Base-by-base conservation (phyloP, 2,888 invertebrate genomes). In the Tachina lurida region DNA sequence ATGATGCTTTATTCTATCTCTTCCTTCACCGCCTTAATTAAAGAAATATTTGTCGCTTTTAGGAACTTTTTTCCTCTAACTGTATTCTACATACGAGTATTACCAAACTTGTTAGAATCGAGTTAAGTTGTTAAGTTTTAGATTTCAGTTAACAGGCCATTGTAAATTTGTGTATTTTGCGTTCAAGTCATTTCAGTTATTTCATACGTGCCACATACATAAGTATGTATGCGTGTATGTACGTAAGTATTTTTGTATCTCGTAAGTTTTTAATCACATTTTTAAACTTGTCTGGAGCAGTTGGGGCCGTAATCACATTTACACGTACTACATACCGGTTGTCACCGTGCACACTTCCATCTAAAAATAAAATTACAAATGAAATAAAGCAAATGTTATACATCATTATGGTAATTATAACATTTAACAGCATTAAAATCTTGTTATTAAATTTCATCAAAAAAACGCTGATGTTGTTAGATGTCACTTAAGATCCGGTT, bases 321-420 rank as follows among this genome's bases (percentile, higher is more conserved):
- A 68, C 71, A 47, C 56, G 70, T 68, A 45, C 31, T 1, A 31
- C 13, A 41, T 41, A 22, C 56, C 39, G 19, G 31, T 31, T 60
- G 49, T 47, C 43, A 41, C 12, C 43, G 68, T 58, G 45, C 77
- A 77, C 77, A 60, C 77, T 77, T 77, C 68, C 43, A 60, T 22
- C 8, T 41, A 4, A 19, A 31, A 71, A 19, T 39, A 15, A 39
- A 52, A 12, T 13, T 22, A 9, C 31, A 76, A 63, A 63, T 47
- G 15, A 39, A 58, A 54, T 78, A 9, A 63, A 74, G 62, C 63
- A 73, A 70, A 70, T 76, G 86, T 83, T 83, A 79, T 80, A 86
- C 76, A 86, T 86, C 86, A 86, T 86, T 86, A 86, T 83, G 82
- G 71, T 86, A 86, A 86, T 86, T 86, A 86, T 83, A 86, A 86